phyloP scores from a whole-genome alignment of 2,797 vertebrate species.

The Pseudomugil tenellus region DNA sequence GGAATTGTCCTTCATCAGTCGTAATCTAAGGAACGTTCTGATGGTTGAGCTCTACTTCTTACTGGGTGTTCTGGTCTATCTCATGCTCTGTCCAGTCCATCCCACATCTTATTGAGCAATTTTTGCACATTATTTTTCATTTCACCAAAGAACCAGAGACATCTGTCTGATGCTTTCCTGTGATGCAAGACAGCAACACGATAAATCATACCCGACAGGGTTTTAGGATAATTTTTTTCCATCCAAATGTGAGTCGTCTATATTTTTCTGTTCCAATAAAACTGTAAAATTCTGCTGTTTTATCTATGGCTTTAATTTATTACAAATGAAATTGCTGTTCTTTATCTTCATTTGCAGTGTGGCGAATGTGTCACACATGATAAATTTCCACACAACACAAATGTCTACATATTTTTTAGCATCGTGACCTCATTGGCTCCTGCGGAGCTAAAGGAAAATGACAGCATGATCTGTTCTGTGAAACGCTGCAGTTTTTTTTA shows the following conservation, averaged over 20 bases:
- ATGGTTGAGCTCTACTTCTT: conserved; percentile 24
- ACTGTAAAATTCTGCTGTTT: not conserved
- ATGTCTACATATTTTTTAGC: not conserved
- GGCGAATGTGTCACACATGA: not conserved
- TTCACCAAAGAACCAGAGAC: conserved; percentile 51
- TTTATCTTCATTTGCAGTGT: not conserved
- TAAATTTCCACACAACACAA: not conserved
- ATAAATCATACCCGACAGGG: conserved; percentile 19
- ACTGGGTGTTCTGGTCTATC: conserved; percentile 43
- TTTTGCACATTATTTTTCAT: conserved; percentile 66
- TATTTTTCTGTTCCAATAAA: not conserved
- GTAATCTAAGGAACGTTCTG: conserved; percentile 34
- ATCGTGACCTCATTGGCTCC: conserved; percentile 12
- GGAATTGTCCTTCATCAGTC: not conserved
- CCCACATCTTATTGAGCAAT: conserved; percentile 56
- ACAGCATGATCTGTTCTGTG: conserved; percentile 39
- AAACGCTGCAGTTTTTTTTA: conserved; percentile 52
- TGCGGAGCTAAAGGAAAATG: conserved; percentile 21
- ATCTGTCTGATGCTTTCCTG: conserved; percentile 22
- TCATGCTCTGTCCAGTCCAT: conserved; percentile 59
- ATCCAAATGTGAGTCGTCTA: not conserved
- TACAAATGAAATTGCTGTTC: not conserved
- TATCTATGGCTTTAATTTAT: not conserved
- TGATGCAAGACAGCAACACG: conserved; percentile 11
- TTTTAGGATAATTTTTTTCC: not conserved